These are phyloP conservation scores for Rattus rattus DNA, from an alignment of 2,113 vertebrate genomes.

Conservation along the genomic window DNA sequence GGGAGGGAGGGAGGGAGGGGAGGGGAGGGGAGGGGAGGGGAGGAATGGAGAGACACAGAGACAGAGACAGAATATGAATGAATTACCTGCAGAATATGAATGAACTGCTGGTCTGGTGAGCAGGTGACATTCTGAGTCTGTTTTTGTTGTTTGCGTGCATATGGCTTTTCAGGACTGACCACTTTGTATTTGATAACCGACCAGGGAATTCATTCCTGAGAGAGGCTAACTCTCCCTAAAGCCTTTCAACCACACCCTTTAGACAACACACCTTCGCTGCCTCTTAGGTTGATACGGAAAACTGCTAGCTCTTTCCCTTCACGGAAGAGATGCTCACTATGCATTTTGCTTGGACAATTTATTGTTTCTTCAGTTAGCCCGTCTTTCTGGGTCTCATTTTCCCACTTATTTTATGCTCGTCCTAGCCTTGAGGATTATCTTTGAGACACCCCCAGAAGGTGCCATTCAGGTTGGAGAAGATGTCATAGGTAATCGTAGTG, in stretches of 20 bases:
- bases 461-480: neutral
- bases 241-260: neutral
- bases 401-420: neutral
- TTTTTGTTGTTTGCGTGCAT: neutral
- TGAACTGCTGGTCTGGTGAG: neutral
- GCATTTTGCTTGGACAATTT: neutral
- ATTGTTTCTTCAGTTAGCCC: neutral
- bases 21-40: no score
- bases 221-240: neutral
- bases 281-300: neutral
- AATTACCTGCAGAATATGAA: neutral
- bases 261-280: neutral
- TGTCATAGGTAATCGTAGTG: neutral
- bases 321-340: neutral
- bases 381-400: conserved; percentile 24
- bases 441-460: neutral
- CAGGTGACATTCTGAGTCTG: neutral
- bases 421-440: neutral
- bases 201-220: neutral
- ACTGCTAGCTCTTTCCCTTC: neutral
- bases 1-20: no score
- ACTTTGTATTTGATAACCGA: no score
- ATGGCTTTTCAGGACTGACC: neutral
- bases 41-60: neutral
- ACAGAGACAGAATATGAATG: neutral